Evolutionary conservation across 1,140 invertebrate species (phyloP), one percentile per base, ranked within the genome.

Genomic region (Microplitis demolitor): DNA sequence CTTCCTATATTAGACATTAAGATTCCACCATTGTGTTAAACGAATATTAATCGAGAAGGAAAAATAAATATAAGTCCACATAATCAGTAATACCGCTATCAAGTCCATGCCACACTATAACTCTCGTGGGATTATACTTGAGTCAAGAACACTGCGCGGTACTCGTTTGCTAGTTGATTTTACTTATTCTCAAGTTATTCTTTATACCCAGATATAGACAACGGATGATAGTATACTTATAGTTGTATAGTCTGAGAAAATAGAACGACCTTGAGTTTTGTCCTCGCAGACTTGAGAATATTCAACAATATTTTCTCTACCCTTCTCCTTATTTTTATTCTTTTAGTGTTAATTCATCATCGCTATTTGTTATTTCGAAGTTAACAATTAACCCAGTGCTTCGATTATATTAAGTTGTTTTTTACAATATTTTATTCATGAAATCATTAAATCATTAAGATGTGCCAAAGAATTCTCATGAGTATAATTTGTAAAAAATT

Each of bases 211-310:
- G 24, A 31, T 45, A 35, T 1, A 50, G 8, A 50, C 64, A 66
- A 53, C 64, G 45, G 50, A 31, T 53, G 33, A 53, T 4, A 11
- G 51, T 53, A 34, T 31, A 14, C 13, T 24, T n/a, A 13, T 63
- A 16, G 72, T 45, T 45, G 56, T 72, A 69, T 73, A 76, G 74
- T 79, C 75, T 76, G 79, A 80, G 83, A 84, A 85, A 82, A 80
- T 79, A 77, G 78, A 81, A 84, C 83, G 82, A 79, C 83, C 83
- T 85, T 84, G 83, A 80, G 72, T 83, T 80, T 78, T 73, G 77
- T 81, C 77, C 72, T 77, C 71, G 74, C 66, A 63, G 60, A 58
- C 50, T 51, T 58, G 51, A 31, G 39, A 64, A 37, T 51, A 51
- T 35, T 14, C 34, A 24, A 53, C 45, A 50, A 39, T 34, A 69